Evolutionary conservation across 2,888 invertebrate species (phyloP).

Genomic region (Luffia ferchaultella): DNA sequence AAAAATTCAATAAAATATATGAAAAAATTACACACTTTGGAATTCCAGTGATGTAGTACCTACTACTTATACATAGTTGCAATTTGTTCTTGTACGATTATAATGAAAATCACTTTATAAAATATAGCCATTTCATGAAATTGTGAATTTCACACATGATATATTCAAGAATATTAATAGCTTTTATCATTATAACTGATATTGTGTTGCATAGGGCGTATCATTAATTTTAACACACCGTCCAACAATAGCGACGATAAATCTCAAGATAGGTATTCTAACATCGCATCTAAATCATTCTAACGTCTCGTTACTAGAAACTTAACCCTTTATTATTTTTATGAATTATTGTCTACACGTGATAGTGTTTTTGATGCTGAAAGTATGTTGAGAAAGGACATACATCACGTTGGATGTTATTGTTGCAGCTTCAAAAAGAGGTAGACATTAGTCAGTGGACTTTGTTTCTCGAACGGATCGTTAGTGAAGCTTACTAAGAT

Average conservation of each 20-base stretch:
- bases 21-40: too few species aligned
- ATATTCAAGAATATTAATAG: background rate
- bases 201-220: background rate
- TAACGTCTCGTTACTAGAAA: conserved; percentile 9
- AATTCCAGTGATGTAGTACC: too few species aligned
- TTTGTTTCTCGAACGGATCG: conserved; percentile 37
- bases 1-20: too few species aligned
- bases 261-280: background rate
- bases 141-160: background rate
- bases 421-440: conserved; percentile 28
- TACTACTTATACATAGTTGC: too few species aligned
- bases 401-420: conserved; percentile 44
- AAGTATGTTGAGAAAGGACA: conserved; percentile 41
- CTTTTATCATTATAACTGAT: background rate
- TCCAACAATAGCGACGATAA: background rate
- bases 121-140: background rate
- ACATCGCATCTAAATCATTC: background rate
- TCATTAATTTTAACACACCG: background rate
- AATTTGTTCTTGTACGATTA: too few species aligned
- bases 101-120: too few species aligned
- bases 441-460: conserved; percentile 41
- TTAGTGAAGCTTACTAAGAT: conserved; percentile 34
- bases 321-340: conserved; percentile 46
- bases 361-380: conserved; percentile 45
- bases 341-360: conserved; percentile 53